phyloP scores from a whole-genome alignment of 2,113 vertebrate species.

The Neogale vison region DNA sequence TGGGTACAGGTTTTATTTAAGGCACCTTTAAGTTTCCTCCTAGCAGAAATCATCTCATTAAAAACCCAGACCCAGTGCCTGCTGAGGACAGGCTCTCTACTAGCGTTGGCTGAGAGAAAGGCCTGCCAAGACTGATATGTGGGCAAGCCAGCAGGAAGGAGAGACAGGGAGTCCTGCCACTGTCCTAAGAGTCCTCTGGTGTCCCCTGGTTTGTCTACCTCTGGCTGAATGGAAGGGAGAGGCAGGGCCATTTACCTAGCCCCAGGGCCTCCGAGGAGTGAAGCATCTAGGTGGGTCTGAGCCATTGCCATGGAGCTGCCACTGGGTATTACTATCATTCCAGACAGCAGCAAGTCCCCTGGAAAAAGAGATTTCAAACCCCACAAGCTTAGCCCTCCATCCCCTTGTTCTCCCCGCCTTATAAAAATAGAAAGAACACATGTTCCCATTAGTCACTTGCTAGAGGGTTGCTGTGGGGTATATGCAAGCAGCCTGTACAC shows the following conservation, averaged over 20 bases:
- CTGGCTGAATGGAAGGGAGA: not conserved
- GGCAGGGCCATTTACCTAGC: not conserved
- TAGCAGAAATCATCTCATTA: not conserved
- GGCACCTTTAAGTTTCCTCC: not conserved
- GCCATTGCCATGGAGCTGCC: not conserved
- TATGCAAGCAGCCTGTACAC: conserved; percentile 78
- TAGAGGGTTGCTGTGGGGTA: conserved; percentile 86
- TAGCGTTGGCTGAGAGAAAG: not conserved
- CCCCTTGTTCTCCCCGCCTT: conserved; percentile 61
- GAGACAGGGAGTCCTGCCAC: not conserved
- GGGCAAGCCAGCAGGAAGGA: not conserved
- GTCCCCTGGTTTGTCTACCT: not conserved
- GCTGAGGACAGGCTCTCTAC: not conserved
- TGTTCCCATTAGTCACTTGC: conserved; percentile 88
- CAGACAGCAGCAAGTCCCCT: conserved; percentile 3
- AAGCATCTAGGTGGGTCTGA: not conserved
- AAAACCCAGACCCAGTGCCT: not conserved
- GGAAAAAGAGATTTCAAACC: conserved; percentile 64
- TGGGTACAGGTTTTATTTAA: not conserved
- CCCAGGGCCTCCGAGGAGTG: not conserved
- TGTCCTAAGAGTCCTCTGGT: not conserved
- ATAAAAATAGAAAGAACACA: conserved; percentile 86
- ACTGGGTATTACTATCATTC: conserved; percentile 53
- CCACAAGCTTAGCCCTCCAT: conserved; percentile 44
- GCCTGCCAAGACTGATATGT: not conserved